Conservation (phyloP, 2,888 invertebrate species). For the Philaethria dido region DNA sequence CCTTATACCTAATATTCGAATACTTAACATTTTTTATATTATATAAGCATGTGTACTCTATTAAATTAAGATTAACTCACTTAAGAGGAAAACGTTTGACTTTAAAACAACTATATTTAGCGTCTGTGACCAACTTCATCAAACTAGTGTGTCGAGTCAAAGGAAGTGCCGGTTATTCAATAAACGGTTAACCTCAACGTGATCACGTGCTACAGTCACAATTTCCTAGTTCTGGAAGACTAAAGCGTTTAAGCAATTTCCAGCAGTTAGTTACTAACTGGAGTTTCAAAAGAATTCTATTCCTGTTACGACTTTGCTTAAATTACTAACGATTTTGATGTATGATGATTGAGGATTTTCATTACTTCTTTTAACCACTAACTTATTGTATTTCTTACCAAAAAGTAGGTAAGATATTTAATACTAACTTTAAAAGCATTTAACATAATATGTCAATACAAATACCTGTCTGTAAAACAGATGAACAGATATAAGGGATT, state of each 20-base stretch:
- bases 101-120: slow-evolving; percentile 20
- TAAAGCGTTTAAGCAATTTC: slow-evolving; percentile 26
- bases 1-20: too few species aligned
- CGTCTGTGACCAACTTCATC: slow-evolving; percentile 25
- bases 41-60: not conserved
- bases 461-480: not conserved
- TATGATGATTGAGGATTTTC: not conserved
- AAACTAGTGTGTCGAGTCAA: slow-evolving; percentile 21
- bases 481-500: slow-evolving; percentile 37
- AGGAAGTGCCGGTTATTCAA: slow-evolving; percentile 30
- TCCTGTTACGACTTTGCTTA: not conserved
- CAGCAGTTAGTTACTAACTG: slow-evolving; percentile 18
- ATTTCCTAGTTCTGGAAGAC: slow-evolving; percentile 25
- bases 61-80: not conserved
- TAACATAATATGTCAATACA: not conserved
- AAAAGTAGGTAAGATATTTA: not conserved
- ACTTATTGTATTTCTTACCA: not conserved
- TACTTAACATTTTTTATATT: too few species aligned
- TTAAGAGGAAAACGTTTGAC: not conserved
- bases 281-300: slow-evolving; percentile 16
- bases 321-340: not conserved
- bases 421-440: not conserved
- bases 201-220: slow-evolving; percentile 28
- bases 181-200: slow-evolving; percentile 30
- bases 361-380: too few species aligned